Evolutionary conservation across 2,888 invertebrate genomes (phyloP).

Genomic region (Himalopsyche japonica): DNA sequence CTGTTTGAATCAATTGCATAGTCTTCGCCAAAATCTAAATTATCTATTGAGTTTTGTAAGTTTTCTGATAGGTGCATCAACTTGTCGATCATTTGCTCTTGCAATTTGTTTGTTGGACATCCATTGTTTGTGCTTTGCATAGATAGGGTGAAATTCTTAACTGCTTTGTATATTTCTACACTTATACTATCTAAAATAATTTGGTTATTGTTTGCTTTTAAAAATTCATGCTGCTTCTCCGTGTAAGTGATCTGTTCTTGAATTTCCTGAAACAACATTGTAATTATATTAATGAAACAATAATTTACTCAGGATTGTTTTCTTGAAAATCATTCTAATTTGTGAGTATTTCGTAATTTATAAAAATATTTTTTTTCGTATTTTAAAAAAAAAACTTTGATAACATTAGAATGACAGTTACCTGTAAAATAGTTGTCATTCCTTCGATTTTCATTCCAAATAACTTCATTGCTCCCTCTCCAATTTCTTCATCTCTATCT

Average conservation of each 20-base stretch:
- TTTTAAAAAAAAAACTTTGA: no score
- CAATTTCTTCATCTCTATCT: background rate
- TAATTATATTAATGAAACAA: no score
- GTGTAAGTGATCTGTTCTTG: constrained; percentile 40
- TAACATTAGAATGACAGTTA: background rate
- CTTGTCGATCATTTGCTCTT: constrained; percentile 49
- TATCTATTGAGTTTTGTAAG: constrained; percentile 54
- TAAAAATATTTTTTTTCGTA: no score
- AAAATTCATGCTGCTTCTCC: constrained; percentile 23
- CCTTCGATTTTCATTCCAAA: constrained; percentile 36
- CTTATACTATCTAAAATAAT: constrained; percentile 25
- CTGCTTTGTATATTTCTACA: constrained; percentile 21
- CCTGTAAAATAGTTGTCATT: constrained; percentile 41
- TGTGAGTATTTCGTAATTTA: no score
- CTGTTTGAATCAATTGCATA: constrained; percentile 35
- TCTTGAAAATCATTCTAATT: no score
- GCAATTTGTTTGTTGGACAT: background rate
- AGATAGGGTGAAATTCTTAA: constrained; percentile 5
- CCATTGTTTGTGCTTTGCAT: background rate
- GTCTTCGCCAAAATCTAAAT: constrained; percentile 45
- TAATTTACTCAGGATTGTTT: no score
- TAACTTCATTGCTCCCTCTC: background rate
- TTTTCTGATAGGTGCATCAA: constrained; percentile 55
- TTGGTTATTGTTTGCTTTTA: constrained; percentile 28
- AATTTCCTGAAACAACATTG: constrained; percentile 12